Evolutionary conservation across 2,113 vertebrate species (phyloP).

Genomic region (Carlito syrichta): DNA sequence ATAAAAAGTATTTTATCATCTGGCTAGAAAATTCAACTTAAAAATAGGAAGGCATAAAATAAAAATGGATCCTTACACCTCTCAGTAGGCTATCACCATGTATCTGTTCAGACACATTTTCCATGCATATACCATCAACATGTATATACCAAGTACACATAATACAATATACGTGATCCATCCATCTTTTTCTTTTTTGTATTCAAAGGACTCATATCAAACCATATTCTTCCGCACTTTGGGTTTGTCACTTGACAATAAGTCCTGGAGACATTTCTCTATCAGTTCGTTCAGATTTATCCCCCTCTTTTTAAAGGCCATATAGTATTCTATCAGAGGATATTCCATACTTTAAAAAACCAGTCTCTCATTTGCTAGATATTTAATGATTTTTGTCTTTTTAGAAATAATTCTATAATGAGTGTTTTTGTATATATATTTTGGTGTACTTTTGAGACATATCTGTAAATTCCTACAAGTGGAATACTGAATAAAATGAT

Average conservation of each 20-base stretch:
- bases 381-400: not conserved
- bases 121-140: not conserved
- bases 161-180: not conserved
- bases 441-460: not conserved
- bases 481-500: not conserved
- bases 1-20: constrained; percentile 25
- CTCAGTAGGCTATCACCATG: not conserved
- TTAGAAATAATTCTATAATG: not conserved
- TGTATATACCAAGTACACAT: not conserved
- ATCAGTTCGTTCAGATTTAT: not conserved
- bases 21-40: constrained; percentile 18
- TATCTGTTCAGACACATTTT: not conserved
- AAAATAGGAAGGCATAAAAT: constrained; percentile 28
- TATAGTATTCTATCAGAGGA: not conserved
- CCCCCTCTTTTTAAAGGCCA: not conserved
- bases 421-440: not conserved
- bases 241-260: not conserved
- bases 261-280: not conserved
- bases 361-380: not conserved
- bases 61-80: not conserved
- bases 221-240: not conserved
- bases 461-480: not conserved
- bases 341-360: not conserved
- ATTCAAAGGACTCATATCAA: not conserved
- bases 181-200: not conserved